Percentiles rank a stretch among this genome's conserved stretches.
These are phyloP conservation scores for Varecia variegata DNA, from an alignment of 2,797 vertebrate genomes.

Conservation along the genomic window DNA sequence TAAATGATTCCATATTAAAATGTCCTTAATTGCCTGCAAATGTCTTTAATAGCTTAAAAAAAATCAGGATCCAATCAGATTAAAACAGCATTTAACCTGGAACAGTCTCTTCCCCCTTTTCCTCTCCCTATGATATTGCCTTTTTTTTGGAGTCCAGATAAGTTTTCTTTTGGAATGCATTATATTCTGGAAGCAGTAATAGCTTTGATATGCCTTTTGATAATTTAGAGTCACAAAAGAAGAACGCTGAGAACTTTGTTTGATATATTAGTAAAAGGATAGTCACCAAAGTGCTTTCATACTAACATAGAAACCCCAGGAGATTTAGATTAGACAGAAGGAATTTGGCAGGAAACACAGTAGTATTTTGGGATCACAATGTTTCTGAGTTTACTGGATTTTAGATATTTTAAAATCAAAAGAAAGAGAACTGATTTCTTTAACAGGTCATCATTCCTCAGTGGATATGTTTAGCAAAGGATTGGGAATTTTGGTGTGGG, in stretches of 20 bases:
- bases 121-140: background rate
- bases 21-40: background rate
- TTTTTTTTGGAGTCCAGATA: background rate
- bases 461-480: background rate
- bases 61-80: background rate
- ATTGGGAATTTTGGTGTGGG: background rate
- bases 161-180: conserved; percentile 26
- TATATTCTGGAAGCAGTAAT: background rate
- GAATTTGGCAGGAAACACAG: conserved; percentile 42
- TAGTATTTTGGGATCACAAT: conserved; percentile 46
- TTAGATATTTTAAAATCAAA: conserved; percentile 53
- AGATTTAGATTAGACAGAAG: conserved; percentile 37
- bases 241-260: background rate
- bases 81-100: background rate
- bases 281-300: background rate
- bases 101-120: background rate
- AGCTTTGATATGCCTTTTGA: background rate
- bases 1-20: background rate
- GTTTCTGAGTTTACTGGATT: conserved; percentile 50
- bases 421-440: conserved; percentile 38
- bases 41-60: background rate
- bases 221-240: conserved; percentile 20
- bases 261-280: background rate
- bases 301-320: background rate
- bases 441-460: background rate